Conservation (phyloP, 1,140 invertebrate species). For the Neuroterus valhalla region DNA sequence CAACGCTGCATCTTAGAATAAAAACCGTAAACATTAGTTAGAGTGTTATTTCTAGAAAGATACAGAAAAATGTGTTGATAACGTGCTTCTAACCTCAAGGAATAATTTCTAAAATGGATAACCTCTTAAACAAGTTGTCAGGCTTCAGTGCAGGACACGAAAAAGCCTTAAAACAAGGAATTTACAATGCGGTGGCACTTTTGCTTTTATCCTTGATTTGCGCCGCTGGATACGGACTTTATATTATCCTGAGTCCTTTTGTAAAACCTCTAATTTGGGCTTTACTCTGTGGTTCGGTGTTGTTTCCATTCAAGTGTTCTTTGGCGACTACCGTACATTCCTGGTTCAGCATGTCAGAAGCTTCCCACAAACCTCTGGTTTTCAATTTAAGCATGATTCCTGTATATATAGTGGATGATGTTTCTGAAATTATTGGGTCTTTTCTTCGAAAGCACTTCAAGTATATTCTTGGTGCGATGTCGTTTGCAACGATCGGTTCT, state of each 20-base stretch:
- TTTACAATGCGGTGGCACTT: conserved; percentile 89
- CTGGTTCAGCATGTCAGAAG: conserved; percentile 82
- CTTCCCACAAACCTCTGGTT: conserved; percentile 78
- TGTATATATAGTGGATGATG: conserved; percentile 81
- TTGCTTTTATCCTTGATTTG: conserved; percentile 81
- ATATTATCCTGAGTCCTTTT: conserved; percentile 91
- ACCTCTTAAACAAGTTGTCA: conserved; percentile 69
- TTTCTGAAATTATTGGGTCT: conserved; percentile 83
- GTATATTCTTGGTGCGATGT: conserved; percentile 71
- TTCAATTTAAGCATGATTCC: conserved; percentile 86
- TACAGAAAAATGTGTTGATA: too few species aligned
- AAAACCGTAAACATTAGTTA: too few species aligned
- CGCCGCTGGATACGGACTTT: conserved; percentile 85
- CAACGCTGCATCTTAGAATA: too few species aligned
- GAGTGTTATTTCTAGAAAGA: too few species aligned
- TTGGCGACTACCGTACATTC: conserved; percentile 81
- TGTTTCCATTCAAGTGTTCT: conserved; percentile 91
- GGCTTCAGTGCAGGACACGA: conserved; percentile 75
- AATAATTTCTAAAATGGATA: conserved; percentile 63
- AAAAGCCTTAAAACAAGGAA: conserved; percentile 90
- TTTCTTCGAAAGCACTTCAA: conserved; percentile 79
- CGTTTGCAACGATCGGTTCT: conserved; percentile 57
- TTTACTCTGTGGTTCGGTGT: conserved; percentile 90
- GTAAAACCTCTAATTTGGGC: conserved; percentile 95
- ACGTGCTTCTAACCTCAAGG: too few species aligned